Conservation (phyloP, 2,113 vertebrate species). For the Cryptomyrus ogoouensis region DNA sequence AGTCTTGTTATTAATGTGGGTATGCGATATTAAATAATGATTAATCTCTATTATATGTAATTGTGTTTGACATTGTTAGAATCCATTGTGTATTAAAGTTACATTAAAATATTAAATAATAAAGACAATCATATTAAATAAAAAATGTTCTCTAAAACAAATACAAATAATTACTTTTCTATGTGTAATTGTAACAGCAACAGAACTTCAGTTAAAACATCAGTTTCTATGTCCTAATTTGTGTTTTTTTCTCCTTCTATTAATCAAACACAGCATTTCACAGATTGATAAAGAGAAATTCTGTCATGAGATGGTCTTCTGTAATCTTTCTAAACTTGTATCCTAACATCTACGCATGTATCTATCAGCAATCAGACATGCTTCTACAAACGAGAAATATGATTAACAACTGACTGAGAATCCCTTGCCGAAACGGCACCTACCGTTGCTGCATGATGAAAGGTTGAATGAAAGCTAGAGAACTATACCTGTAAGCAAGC, state of each 20-base stretch:
- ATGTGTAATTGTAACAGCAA: background rate
- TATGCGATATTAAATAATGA: background rate
- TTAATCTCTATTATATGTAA: background rate
- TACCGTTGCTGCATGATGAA: background rate
- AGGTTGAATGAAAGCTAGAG: background rate
- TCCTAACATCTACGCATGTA: background rate
- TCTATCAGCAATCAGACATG: background rate
- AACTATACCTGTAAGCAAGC: background rate
- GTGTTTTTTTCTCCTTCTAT: background rate
- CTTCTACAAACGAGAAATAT: background rate
- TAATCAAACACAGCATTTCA: background rate
- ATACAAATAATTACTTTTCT: background rate
- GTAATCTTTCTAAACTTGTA: background rate
- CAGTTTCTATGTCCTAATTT: background rate
- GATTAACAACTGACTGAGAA: background rate
- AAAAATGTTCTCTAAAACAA: background rate
- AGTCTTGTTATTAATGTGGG: background rate
- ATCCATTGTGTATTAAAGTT: background rate
- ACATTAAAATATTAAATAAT: background rate
- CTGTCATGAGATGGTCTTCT: background rate
- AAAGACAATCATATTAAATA: background rate
- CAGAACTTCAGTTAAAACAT: background rate
- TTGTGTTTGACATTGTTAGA: background rate
- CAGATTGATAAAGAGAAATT: background rate
- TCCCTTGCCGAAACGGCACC: background rate